A percentile compares a stretch with the other conserved stretches of the same genome.
phyloP scores from a whole-genome alignment of 1,140 invertebrate genomes.

The Sipha flava region DNA sequence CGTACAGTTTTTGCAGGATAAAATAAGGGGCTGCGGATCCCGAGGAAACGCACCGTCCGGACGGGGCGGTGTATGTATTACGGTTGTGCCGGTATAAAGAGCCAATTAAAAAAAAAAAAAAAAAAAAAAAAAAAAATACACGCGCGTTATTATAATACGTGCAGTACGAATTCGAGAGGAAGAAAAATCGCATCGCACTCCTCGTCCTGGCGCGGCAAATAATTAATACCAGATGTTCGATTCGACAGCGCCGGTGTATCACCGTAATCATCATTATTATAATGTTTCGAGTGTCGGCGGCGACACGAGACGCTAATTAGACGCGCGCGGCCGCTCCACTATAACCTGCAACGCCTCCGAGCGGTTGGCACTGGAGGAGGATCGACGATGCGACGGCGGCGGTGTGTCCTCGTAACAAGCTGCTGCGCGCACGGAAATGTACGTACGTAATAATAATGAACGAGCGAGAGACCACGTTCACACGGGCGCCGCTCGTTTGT shows the following conservation, averaged over 20 bases:
- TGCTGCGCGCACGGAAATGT: neutral
- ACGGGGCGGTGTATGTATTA: too few relatives aligned
- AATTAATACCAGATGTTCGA: conserved; percentile 28
- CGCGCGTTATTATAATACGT: too few relatives aligned
- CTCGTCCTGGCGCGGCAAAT: neutral
- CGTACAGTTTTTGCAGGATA: too few relatives aligned
- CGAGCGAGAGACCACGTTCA: neutral
- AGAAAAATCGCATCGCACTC: neutral
- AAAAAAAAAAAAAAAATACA: too few relatives aligned
- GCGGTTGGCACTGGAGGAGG: neutral
- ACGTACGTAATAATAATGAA: neutral
- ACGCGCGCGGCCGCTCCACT: neutral
- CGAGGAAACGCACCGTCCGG: too few relatives aligned
- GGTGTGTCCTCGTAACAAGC: neutral
- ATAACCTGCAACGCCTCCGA: conserved; percentile 6
- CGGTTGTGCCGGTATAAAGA: too few relatives aligned
- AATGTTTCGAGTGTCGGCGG: conserved; percentile 22
- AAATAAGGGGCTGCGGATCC: too few relatives aligned
- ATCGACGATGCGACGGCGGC: neutral
- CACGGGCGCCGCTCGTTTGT: neutral
- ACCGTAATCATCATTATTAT: neutral
- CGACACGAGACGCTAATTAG: conserved; percentile 29
- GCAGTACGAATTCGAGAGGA: neutral
- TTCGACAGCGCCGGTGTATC: neutral
- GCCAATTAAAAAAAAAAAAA: conserved; percentile 18